These are phyloP conservation scores for Chionodraco myersi DNA, from an alignment of 2,113 vertebrate genomes.

Conservation along the genomic window DNA sequence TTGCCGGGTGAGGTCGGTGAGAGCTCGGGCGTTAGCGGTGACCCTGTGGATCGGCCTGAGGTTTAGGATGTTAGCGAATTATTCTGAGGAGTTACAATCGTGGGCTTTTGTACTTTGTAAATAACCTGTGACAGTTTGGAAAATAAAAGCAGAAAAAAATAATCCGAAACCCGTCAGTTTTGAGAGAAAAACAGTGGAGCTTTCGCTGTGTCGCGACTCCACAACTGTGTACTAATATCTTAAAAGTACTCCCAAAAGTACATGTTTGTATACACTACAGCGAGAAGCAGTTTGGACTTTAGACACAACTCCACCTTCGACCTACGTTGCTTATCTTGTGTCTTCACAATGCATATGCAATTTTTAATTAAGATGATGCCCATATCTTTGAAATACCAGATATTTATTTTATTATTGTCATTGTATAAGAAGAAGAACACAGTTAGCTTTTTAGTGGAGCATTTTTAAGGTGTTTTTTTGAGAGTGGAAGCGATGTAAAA, in stretches of 20 bases:
- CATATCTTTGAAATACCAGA: constrained; percentile 85
- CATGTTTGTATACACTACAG: constrained; percentile 21
- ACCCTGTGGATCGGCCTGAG: constrained; percentile 45
- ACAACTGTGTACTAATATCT: constrained; percentile 8
- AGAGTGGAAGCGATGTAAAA: constrained; percentile 43
- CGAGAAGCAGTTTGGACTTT: neutral
- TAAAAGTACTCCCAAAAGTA: neutral
- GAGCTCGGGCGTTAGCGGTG: constrained; percentile 36
- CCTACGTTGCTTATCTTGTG: constrained; percentile 52
- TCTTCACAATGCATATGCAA: constrained; percentile 72
- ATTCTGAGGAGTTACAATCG: constrained; percentile 36
- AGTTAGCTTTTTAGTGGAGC: constrained; percentile 71
- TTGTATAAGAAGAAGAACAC: constrained; percentile 83
- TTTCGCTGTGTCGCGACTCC: constrained; percentile 36
- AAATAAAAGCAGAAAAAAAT: constrained; percentile 34
- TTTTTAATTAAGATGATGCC: constrained; percentile 89
- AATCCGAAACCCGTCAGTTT: constrained; percentile 39
- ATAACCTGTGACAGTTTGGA: constrained; percentile 68
- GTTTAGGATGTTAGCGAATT: constrained; percentile 24
- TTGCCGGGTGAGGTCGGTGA: constrained; percentile 23
- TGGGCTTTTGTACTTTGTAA: constrained; percentile 66
- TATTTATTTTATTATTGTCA: constrained; percentile 94
- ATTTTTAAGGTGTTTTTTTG: constrained; percentile 51
- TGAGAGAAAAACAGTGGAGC: constrained; percentile 40
- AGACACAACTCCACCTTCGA: constrained; percentile 35